Conservation (phyloP, 2,888 invertebrate genomes). For the Lypha dubia region DNA sequence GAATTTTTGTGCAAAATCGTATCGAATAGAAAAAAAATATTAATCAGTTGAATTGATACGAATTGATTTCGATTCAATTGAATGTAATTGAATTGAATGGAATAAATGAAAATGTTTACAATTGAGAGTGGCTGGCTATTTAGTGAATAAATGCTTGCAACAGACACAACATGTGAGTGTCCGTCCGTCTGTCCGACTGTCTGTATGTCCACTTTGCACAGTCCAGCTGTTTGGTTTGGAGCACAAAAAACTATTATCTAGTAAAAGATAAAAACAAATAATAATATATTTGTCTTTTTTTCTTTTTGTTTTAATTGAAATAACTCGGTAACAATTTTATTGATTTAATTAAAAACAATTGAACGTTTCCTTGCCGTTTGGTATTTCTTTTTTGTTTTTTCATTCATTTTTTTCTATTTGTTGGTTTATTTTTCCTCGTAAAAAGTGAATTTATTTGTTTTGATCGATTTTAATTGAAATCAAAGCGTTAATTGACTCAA, state of each 20-base stretch:
- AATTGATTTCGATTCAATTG: constrained; percentile 26
- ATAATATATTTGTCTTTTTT: constrained; percentile 8
- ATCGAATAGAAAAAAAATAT: constrained; percentile 29
- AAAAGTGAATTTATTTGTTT: constrained; percentile 26
- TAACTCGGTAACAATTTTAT: constrained; percentile 56
- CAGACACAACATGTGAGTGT: not conserved
- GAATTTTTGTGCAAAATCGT: constrained; percentile 49
- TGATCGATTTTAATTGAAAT: constrained; percentile 62
- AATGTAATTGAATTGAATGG: constrained; percentile 10
- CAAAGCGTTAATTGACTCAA: constrained; percentile 66
- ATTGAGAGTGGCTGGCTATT: not conserved
- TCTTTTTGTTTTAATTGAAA: constrained; percentile 48
- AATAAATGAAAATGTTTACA: constrained; percentile 46
- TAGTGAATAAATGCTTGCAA: not conserved
- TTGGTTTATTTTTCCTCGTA: constrained; percentile 14
- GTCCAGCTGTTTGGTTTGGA: constrained; percentile 18
- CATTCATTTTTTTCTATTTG: not conserved
- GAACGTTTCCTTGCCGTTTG: not conserved
- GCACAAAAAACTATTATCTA: constrained; percentile 10
- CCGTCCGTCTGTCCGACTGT: too few species aligned
- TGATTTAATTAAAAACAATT: constrained; percentile 59
- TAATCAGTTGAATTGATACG: constrained; percentile 18
- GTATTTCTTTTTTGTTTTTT: not conserved
- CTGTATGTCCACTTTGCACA: not conserved
- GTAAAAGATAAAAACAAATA: constrained; percentile 6